Base-by-base conservation (phyloP, 2,113 vertebrate species). In the Cisticola juncidis region DNA sequence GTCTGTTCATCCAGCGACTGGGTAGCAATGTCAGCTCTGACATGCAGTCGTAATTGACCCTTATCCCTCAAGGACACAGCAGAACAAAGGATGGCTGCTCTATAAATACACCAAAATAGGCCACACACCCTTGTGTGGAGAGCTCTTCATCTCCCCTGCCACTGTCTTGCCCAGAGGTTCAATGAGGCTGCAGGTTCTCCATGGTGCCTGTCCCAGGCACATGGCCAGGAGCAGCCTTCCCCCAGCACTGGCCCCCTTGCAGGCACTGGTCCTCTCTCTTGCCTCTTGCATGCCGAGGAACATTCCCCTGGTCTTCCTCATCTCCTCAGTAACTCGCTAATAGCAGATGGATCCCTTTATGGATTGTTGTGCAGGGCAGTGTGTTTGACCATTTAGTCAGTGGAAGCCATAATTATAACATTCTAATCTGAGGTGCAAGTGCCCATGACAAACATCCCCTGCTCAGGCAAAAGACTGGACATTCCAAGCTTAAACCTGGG, bases 21-120 rank as follows among this genome's bases (percentile, higher is more conserved):
- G 56, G 42, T 23, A 72, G 66, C 4, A 5, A 9, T 21, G 36
- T 31, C 42, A 81, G 60, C 54, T 69, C 68, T 90, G 86, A 72
- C 60, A 36, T 80, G 86, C 54, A 81, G 29, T 28, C 1, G 7
- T 86, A 62, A 90, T 44, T 77, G 82, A 70, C 64, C 31, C 62
- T 86, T 70, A 48, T 95, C 71, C 48, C 56, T 79, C 80, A 94
- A 88, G 95, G 81, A 91, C 70, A 35, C 61, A 74, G 71, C 28
- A n/a, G 47, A 73, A 61, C 16, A 51, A 66, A 92, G 71, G 82
- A 79, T 51, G 48, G 29, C 60, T 57, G 6, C 0, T 0, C 79
- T 86, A 86, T 88, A 94, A 97, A 94, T 82, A 88, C 28, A 71
- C 36, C 35, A 17, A 90, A 93, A 61, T 56, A 92, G 90, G 80